Evolutionary conservation across 30 jellyfish, hydroid and myxozoan species (phyloP).

Genomic region (Aurelia coerulea): DNA sequence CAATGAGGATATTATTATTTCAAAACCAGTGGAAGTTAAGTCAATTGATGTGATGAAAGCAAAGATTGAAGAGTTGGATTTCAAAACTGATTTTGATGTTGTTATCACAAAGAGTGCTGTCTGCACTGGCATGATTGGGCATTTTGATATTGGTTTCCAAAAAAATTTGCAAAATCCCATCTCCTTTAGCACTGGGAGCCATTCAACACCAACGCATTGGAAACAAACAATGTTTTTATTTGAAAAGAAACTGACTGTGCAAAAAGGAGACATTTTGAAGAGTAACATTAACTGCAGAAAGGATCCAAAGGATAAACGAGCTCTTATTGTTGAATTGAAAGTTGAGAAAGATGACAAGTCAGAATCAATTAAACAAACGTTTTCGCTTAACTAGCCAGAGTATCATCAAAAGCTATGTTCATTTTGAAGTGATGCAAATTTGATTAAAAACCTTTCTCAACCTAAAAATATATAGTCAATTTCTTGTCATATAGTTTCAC

Average conservation of each 20-base stretch:
- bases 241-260: slow-evolving; percentile 49
- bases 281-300: slow-evolving; percentile 76
- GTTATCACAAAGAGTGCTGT: slow-evolving; percentile 30
- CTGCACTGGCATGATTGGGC: slow-evolving; percentile 86
- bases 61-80: slow-evolving; percentile 61
- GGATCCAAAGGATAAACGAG: slow-evolving; percentile 71
- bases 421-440: no score
- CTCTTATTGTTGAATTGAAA: slow-evolving; percentile 45
- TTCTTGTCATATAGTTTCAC: no score
- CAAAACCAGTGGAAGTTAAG: slow-evolving; percentile 65
- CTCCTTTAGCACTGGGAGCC: slow-evolving; percentile 81
- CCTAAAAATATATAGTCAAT: no score
- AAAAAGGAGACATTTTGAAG: slow-evolving; percentile 51
- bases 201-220: slow-evolving; percentile 91
- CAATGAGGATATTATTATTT: slow-evolving; percentile 23
- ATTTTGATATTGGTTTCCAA: slow-evolving; percentile 81
- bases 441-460: no score
- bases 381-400: neutral
- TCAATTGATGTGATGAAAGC: slow-evolving; percentile 71
- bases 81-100: slow-evolving; percentile 60
- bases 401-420: no score
- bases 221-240: slow-evolving; percentile 89
- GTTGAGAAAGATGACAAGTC: slow-evolving; percentile 20
- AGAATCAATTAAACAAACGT: slow-evolving; percentile 10
- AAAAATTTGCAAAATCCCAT: slow-evolving; percentile 35